Conservation (phyloP, 2,888 invertebrate species). For the Seira musarum region DNA sequence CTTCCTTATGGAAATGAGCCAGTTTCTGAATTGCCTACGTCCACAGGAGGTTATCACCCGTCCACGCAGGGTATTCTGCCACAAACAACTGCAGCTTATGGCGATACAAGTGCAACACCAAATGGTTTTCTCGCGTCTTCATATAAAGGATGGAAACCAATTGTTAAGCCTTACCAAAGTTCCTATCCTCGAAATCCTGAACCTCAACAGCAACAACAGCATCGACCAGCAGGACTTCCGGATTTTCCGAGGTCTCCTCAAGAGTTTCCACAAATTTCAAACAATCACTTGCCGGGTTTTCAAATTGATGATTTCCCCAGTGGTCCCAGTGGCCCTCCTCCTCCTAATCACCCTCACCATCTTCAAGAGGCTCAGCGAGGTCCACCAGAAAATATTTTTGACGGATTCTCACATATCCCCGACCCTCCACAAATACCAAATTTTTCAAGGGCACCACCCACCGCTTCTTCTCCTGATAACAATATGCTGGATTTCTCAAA, state of each 20-base stretch:
- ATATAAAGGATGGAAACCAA: constrained; percentile 69
- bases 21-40: constrained; percentile 29
- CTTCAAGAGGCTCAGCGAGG: constrained; percentile 24
- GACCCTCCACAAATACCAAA: constrained; percentile 52
- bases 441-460: constrained; percentile 23
- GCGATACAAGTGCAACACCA: constrained; percentile 36
- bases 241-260: constrained; percentile 28
- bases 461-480: background rate
- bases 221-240: background rate
- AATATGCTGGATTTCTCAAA: constrained; percentile 1
- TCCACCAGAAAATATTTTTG: constrained; percentile 55
- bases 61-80: constrained; percentile 16
- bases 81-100: constrained; percentile 40
- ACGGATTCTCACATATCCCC: constrained; percentile 40
- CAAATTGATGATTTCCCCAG: constrained; percentile 41
- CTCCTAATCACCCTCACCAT: constrained; percentile 1
- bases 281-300: constrained; percentile 29
- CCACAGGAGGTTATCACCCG: constrained; percentile 29
- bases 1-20: constrained; percentile 43
- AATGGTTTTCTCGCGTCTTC: constrained; percentile 66
- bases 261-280: constrained; percentile 42
- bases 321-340: constrained; percentile 44
- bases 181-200: constrained; percentile 52
- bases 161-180: constrained; percentile 65
- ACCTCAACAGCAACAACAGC: constrained; percentile 25